A percentile compares a stretch with the other conserved stretches of the same genome.
These are phyloP conservation scores for Rutilus rutilus DNA, from an alignment of 2,113 vertebrate species.

Conservation along the genomic window DNA sequence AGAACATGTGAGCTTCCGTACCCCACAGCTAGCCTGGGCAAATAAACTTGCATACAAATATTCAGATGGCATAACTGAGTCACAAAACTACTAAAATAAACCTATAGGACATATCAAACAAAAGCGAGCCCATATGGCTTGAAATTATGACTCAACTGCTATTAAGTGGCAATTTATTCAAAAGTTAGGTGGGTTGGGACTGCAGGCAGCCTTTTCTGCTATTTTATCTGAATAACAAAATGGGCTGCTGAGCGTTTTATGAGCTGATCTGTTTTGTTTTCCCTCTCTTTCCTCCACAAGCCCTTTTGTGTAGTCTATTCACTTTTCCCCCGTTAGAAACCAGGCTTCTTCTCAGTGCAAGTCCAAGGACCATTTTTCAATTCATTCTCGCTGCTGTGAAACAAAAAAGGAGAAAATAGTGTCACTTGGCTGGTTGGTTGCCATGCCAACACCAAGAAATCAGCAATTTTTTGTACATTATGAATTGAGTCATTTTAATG, in stretches of 20 bases:
- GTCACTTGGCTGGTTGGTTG: conserved; percentile 16
- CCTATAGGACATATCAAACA: conserved; percentile 11
- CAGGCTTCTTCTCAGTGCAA: conserved; percentile 22
- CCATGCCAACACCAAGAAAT: conserved; percentile 31
- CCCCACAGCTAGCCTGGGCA: conserved; percentile 28
- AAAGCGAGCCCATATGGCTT: conserved; percentile 39
- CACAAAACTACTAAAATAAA: conserved; percentile 28
- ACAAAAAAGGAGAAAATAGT: conserved; percentile 24
- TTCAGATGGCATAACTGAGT: conserved; percentile 30
- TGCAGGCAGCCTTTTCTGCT: conserved; percentile 42
- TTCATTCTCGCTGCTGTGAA: conserved; percentile 24
- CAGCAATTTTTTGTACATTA: conserved; percentile 21
- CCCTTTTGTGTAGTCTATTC: background rate
- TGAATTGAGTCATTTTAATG: conserved; percentile 45
- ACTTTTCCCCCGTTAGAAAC: background rate
- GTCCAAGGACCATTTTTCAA: conserved; percentile 19
- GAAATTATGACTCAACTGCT: conserved; percentile 38
- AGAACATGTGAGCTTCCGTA: background rate
- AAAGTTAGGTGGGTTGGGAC: conserved; percentile 20
- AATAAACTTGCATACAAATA: conserved; percentile 33
- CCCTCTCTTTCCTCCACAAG: background rate
- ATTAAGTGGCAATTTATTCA: conserved; percentile 47
- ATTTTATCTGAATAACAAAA: conserved; percentile 49
- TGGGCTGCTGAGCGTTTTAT: conserved; percentile 26
- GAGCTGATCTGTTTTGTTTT: conserved; percentile 28